Evolutionary conservation across 2,113 vertebrate genomes (phyloP).

Genomic region (Chlorocebus sabaeus): DNA sequence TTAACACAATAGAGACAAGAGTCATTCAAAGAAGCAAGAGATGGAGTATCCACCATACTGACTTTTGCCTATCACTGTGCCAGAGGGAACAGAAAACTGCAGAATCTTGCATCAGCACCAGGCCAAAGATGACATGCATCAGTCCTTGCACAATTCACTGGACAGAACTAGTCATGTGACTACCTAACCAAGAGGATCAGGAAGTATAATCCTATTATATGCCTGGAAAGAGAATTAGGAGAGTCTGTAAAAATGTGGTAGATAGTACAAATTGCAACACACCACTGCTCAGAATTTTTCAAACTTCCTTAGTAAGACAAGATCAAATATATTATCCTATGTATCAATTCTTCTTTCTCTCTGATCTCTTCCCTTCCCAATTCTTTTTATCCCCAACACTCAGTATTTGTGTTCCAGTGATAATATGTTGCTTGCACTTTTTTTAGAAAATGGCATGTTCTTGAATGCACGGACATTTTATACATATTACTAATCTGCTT

Average conservation of each 20-base stretch:
- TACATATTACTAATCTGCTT: neutral
- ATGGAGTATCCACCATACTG: neutral
- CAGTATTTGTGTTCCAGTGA: neutral
- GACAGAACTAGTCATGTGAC: neutral
- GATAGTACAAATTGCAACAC: neutral
- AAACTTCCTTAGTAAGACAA: neutral
- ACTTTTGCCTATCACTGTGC: neutral
- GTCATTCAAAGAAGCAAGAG: neutral
- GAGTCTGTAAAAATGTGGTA: neutral
- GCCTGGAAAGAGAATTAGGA: neutral
- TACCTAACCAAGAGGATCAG: neutral
- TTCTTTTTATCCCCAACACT: neutral
- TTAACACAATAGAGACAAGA: neutral
- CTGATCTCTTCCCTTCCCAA: neutral
- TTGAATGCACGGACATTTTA: neutral
- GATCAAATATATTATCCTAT: neutral
- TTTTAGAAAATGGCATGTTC: neutral
- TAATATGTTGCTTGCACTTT: neutral
- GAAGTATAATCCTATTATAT: neutral
- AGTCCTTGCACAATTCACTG: neutral
- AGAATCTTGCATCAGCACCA: neutral
- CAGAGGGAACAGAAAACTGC: neutral
- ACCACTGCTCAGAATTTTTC: neutral
- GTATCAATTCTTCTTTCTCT: neutral
- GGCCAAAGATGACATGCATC: neutral